Evolutionary conservation across 2,888 invertebrate species (phyloP), one percentile per base, ranked within the genome.

Genomic region (Bursaphelenchus okinawaensis): DNA sequence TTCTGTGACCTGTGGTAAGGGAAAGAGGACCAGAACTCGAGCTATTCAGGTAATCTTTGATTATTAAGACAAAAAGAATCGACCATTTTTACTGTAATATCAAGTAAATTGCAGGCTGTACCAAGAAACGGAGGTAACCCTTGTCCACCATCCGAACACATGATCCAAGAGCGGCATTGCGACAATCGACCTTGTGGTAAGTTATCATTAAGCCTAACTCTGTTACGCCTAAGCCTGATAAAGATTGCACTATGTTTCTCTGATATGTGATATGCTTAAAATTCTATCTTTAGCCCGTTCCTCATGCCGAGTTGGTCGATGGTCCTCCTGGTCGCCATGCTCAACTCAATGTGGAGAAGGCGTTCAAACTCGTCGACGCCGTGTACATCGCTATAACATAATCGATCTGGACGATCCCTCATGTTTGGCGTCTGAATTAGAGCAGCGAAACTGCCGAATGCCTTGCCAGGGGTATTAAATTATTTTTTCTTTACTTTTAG

Each of bases 1-100:
- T 83, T 83, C 91, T 1, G 91, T 90, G 55, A 87, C 88, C 27
- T 94, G 93, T 84, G 93, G 93, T 67, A 90, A 90, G 85, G 93
- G 93, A 55, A 76, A 77, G 61, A 74, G 77, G 26, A 71, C 71
- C 24, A 66, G 82, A 28, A 78, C 73, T 4, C 62, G 81, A 28
- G 66, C 70, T 16, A 75, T 83, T 27, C 72, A 79, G 67, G 78
- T 79, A 24, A 52, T n/a, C n/a, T n/a, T n/a, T n/a, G 7, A 56
- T 40, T 19, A 7, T 56, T 23, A 9, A 40, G n/a, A n/a, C 9
- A n/a, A 40, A n/a, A 40, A 40, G 9, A 9, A 9, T 40, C 40
- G n/a, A 19, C 9, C 6, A 23, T 8, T 52, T 23, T 7, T 22
- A 24, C n/a, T 24, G 28, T 54, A 9, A 19, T 31, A 16, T 54